A percentile compares a stretch with the other conserved stretches of the same genome.
Evolutionary conservation across 2,888 invertebrate species (phyloP).

Genomic region (Neocrepidodera transversa): DNA sequence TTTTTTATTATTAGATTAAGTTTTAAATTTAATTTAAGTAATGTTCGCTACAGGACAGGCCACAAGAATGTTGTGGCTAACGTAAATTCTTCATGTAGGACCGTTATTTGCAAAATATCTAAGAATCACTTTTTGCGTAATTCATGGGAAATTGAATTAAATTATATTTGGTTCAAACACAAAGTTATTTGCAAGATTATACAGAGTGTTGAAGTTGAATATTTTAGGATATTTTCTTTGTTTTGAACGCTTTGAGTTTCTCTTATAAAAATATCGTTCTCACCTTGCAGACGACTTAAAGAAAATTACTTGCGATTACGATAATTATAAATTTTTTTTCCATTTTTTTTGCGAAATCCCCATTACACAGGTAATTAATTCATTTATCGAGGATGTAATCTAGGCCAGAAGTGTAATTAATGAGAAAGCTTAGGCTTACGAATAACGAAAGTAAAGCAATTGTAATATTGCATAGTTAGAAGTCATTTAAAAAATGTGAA

Average conservation of each 20-base stretch:
- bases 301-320: neutral
- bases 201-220: too few species aligned
- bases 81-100: too few species aligned
- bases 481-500: constrained; percentile 18
- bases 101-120: too few species aligned
- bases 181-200: too few species aligned
- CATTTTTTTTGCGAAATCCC: constrained; percentile 9
- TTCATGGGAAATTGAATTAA: too few species aligned
- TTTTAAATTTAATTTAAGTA: neutral
- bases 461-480: constrained; percentile 20
- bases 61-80: neutral
- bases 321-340: neutral
- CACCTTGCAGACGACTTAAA: neutral
- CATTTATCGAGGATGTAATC: constrained; percentile 20
- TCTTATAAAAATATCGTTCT: too few species aligned
- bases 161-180: too few species aligned
- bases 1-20: neutral
- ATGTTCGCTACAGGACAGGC: neutral
- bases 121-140: too few species aligned
- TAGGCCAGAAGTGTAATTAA: constrained; percentile 25
- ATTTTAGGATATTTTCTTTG: too few species aligned
- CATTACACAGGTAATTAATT: constrained; percentile 5
- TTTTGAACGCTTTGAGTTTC: too few species aligned
- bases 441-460: constrained; percentile 22
- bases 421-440: constrained; percentile 16